Conservation (phyloP, 2,113 vertebrate species). For the Notiomystis cincta region DNA sequence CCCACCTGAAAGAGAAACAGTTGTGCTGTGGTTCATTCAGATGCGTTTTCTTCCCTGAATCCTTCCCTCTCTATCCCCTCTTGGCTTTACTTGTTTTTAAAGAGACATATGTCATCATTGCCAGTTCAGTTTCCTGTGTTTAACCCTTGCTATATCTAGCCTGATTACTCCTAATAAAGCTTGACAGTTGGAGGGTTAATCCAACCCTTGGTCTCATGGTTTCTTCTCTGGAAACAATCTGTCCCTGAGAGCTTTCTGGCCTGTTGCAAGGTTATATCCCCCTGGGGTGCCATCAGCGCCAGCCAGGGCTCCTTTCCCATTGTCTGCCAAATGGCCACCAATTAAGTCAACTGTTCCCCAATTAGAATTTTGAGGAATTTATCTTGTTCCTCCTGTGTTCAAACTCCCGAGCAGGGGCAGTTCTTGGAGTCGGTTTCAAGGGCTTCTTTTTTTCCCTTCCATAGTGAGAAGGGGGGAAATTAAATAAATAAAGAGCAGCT, state of each 20-base stretch:
- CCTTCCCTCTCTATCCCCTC: not conserved
- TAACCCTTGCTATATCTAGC: constrained; percentile 74
- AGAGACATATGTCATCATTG: constrained; percentile 66
- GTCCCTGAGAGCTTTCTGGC: constrained; percentile 84
- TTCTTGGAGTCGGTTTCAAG: constrained; percentile 87
- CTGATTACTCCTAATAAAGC: constrained; percentile 77
- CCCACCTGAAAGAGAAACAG: constrained; percentile 52
- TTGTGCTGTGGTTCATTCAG: constrained; percentile 15
- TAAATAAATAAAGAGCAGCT: constrained; percentile 81
- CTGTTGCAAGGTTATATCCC: constrained; percentile 92
- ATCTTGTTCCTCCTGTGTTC: constrained; percentile 84
- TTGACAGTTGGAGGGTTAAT: constrained; percentile 83
- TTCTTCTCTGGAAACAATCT: constrained; percentile 92
- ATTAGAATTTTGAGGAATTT: constrained; percentile 96
- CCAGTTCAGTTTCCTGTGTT: constrained; percentile 73
- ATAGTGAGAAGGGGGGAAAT: constrained; percentile 54
- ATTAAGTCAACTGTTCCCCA: constrained; percentile 98
- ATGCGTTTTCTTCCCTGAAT: not conserved
- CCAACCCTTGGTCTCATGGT: constrained; percentile 82
- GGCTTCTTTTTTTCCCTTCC: constrained; percentile 20
- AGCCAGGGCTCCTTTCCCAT: constrained; percentile 87
- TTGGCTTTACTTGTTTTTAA: not conserved
- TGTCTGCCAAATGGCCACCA: constrained; percentile 97
- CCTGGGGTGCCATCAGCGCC: constrained; percentile 87
- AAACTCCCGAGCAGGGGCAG: constrained; percentile 76